These are phyloP conservation scores for Nephrotoma guestfalica DNA, from an alignment of 2,888 invertebrate species.

Conservation along the genomic window DNA sequence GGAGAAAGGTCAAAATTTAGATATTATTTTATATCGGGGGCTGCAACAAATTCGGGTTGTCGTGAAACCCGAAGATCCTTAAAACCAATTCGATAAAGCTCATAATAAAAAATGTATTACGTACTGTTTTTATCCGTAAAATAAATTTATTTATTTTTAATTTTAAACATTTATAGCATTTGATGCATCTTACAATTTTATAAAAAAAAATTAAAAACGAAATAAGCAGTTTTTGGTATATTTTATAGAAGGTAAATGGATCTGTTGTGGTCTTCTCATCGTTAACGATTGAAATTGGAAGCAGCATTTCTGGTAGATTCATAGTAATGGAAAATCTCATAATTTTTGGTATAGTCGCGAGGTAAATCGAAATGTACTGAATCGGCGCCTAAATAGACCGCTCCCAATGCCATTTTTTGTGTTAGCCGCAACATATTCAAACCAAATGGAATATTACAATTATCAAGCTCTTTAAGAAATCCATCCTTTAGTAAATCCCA, in stretches of 20 bases:
- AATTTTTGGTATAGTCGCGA: slow-evolving; percentile 54
- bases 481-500: slow-evolving; percentile 69
- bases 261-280: not conserved
- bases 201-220: not conserved
- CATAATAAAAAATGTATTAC: not conserved
- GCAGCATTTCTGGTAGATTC: not conserved
- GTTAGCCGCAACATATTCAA: slow-evolving; percentile 51
- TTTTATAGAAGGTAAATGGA: not conserved
- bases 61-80: slow-evolving; percentile 39
- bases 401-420: slow-evolving; percentile 69
- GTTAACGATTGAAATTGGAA: too few species aligned
- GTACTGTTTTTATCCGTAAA: not conserved
- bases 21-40: slow-evolving; percentile 37
- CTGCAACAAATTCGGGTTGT: slow-evolving; percentile 29
- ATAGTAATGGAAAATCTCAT: slow-evolving; percentile 42
- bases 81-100: slow-evolving; percentile 6
- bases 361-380: slow-evolving; percentile 46
- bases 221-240: not conserved
- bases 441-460: slow-evolving; percentile 24
- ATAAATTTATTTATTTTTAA: not conserved
- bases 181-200: not conserved
- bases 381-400: slow-evolving; percentile 71
- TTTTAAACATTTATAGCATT: not conserved
- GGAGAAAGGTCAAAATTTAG: slow-evolving; percentile 32
- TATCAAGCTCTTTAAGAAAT: slow-evolving; percentile 43